Evolutionary conservation across 1,140 invertebrate genomes (phyloP).

Genomic region (Pinna nobilis): DNA sequence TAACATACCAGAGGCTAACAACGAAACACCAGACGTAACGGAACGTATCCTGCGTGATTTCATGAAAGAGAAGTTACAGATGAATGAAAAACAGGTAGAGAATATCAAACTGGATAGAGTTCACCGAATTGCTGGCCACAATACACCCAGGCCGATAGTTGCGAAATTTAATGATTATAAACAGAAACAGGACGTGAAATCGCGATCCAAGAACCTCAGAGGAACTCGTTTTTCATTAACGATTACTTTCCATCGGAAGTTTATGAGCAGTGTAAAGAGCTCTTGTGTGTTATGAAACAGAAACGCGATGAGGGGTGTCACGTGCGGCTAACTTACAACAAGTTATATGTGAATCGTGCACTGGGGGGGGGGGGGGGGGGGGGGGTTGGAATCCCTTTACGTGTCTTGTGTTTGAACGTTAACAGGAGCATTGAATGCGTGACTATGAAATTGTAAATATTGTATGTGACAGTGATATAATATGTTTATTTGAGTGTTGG

Average conservation of each 20-base stretch:
- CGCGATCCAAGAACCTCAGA: not conserved
- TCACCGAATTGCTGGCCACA: not conserved
- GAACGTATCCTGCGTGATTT: too few species aligned
- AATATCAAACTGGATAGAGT: conserved; percentile 20
- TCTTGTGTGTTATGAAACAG: not conserved
- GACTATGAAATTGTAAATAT: not conserved
- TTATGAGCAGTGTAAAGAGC: not conserved
- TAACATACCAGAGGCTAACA: not conserved
- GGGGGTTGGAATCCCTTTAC: not conserved
- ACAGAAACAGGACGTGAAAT: conserved; percentile 7
- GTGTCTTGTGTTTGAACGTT: not conserved
- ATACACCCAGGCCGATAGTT: conserved; percentile 8
- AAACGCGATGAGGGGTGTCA: not conserved
- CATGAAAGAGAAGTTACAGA: not conserved
- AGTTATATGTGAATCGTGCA: not conserved
- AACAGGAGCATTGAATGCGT: not conserved
- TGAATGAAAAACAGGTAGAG: not conserved
- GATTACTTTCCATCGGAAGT: not conserved
- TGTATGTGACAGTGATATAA: not conserved
- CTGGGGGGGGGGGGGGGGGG: not conserved
- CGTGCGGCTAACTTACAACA: not conserved
- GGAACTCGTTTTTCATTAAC: not conserved
- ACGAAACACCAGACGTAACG: not conserved
- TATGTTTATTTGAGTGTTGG: not conserved
- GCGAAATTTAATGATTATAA: conserved; percentile 19